Evolutionary conservation across 2,888 invertebrate species (phyloP).

Genomic region (Adineta ricciae): DNA sequence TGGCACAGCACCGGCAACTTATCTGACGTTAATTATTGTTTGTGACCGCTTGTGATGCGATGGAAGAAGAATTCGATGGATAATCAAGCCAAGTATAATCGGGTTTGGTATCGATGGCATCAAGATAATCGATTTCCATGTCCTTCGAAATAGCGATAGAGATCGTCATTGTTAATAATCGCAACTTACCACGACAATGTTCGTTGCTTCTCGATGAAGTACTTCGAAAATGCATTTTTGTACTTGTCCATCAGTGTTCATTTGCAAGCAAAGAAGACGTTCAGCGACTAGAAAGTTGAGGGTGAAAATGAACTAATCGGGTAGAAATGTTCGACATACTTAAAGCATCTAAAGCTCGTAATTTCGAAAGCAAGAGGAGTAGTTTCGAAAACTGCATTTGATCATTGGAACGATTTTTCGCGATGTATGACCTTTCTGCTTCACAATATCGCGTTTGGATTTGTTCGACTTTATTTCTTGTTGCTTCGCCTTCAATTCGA

Average conservation of each 20-base stretch:
- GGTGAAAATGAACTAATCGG: too few relatives aligned
- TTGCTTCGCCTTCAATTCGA: background rate
- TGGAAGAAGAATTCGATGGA: background rate
- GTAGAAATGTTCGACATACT: background rate
- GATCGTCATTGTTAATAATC: background rate
- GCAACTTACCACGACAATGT: conserved; percentile 5
- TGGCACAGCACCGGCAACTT: background rate
- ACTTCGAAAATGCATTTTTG: conserved; percentile 30
- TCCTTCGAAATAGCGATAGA: background rate
- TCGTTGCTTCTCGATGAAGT: conserved; percentile 26
- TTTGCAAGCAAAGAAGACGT: conserved; percentile 12
- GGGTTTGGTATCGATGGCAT: background rate
- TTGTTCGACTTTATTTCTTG: background rate
- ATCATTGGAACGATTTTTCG: background rate
- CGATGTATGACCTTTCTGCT: background rate
- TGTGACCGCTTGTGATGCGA: background rate
- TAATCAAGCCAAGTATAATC: conserved; percentile 7
- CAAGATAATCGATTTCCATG: background rate
- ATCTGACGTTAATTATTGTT: background rate
- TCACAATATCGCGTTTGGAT: conserved; percentile 8
- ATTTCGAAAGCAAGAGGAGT: background rate
- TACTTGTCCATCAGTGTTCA: conserved; percentile 15
- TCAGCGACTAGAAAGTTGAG: background rate
- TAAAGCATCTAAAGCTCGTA: conserved; percentile 5
- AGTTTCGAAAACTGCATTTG: background rate